Base-by-base conservation (phyloP, 2,113 vertebrate genomes). In the Gavialis gangeticus region DNA sequence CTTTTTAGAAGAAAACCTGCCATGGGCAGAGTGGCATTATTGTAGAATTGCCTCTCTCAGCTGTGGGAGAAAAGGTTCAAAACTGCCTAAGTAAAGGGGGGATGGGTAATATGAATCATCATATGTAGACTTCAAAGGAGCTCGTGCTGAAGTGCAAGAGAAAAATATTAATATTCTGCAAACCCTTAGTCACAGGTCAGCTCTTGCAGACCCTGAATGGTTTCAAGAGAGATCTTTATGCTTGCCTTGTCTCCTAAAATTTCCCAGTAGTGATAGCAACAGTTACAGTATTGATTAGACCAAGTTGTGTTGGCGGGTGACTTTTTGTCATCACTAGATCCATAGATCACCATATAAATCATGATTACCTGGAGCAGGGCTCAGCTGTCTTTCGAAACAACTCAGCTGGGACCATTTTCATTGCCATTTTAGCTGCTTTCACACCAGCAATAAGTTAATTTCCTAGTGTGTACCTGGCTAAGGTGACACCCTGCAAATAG, bases 381-480 rank as follows among this genome's bases (percentile, higher is more conserved):
- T 30, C 64, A 67, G 17, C 34, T 62, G 66, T 14, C 3, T 82
- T 69, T 15, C 46, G 59, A 77, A n/a, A 66, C 22, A 55, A 46
- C 57, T 21, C 59, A 59, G 55, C 34, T 7, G 16, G 0, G 1
- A 12, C 15, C 0, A 0, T 3, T 71, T 15, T 67, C 64, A 67
- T 3, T 60, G 56, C 17, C 60, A 76, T 79, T 0, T 0, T 16
- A 54, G 66, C 28, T 88, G 21, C 4, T 1, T 76, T 46, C n/a
- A 67, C 27, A 27, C 27, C 24, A 63, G 62, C 27, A 30, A 30
- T 30, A 67, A n/a, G 28, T 67, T 37, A 7, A 25, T 73, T 73
- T 27, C 4, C 2, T 13, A 1, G 58, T 0, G 0, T 12, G n/a
- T 25, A 28, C 22, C 17, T 62, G 37, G 54, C 30, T 22, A 25